Evolutionary conservation across 2,113 vertebrate species (phyloP), one percentile per base, ranked within the genome.

Genomic region (Phrynocephalus versicolor): DNA sequence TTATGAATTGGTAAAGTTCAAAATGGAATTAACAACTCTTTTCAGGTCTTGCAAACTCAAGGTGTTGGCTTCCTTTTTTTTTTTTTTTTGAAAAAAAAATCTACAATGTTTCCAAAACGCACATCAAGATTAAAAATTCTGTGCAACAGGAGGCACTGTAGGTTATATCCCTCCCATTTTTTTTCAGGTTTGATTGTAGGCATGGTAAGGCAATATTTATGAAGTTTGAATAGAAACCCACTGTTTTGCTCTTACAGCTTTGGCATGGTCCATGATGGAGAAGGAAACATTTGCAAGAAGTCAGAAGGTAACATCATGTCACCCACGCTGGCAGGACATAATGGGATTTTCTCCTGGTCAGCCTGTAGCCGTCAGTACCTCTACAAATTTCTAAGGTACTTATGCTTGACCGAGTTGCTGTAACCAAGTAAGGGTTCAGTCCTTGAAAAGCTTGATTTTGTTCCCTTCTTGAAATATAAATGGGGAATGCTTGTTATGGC

Each of bases 301-400:
- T 97, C 97, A 2, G 97, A 97, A 89, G 98, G 98, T 83, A 98
- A 97, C 94, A 98, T 98, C 88, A 98, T 98, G 98, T 98, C 98
- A 30, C 98, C 98, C 6, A 98, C 97, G 0, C 89, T 98, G 84
- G 97, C 98, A 1, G 98, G 98, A 45, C 97, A 97, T 89, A 98
- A 98, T 0, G 98, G 98, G 0, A 92, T 98, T 90, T 98, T 98
- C 95, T 98, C 97, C 62, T 98, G 98, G 98, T 98, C 98, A 1
- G 91, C 96, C 45, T 98, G 98, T 92, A 98, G 98, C 85, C 97
- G 98, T 13, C 97, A 98, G 87, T 97, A 98, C 89, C 97, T 98
- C 86, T 97, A 95, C 84, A 96, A 90, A 69, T 98, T 98, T 91
- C 93, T 98, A 85, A 98, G 97, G 98, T 98, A 95, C 1, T 33